Evolutionary conservation across 2,113 vertebrate species (phyloP).

Genomic region (Craseonycteris thonglongyai): DNA sequence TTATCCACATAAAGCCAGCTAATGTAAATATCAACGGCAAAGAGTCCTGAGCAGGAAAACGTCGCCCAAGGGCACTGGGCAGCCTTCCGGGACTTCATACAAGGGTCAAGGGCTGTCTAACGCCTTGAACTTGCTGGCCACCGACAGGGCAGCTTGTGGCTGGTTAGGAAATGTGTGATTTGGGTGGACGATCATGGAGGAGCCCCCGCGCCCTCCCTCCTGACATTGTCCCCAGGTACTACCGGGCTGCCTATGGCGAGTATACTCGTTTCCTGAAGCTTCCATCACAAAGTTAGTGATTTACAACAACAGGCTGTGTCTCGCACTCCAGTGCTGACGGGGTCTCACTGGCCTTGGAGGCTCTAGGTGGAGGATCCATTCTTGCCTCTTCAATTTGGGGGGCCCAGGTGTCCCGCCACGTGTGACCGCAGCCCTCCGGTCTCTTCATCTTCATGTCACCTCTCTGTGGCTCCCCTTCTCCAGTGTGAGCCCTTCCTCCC

Average conservation of each 20-base stretch:
- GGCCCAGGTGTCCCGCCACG: neutral
- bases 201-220: neutral
- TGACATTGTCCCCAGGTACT: neutral
- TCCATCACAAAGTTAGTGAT: neutral
- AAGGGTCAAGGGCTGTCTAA: neutral
- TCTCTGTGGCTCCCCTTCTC: neutral
- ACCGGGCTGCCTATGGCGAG: neutral
- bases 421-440: accelerated
- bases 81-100: neutral
- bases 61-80: neutral
- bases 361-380: neutral
- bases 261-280: neutral
- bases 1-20: neutral
- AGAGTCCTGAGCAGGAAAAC: neutral
- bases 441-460: neutral
- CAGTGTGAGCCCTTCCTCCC: neutral
- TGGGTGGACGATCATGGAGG: neutral
- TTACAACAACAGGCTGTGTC: neutral
- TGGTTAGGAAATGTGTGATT: neutral
- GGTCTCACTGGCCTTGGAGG: neutral
- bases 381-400: neutral
- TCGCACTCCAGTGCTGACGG: neutral
- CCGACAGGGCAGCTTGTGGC: neutral
- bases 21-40: neutral
- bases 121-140: neutral